These are phyloP conservation scores for Chaetogeoica ovagalla DNA, from an alignment of 2,888 invertebrate genomes.

Conservation along the genomic window DNA sequence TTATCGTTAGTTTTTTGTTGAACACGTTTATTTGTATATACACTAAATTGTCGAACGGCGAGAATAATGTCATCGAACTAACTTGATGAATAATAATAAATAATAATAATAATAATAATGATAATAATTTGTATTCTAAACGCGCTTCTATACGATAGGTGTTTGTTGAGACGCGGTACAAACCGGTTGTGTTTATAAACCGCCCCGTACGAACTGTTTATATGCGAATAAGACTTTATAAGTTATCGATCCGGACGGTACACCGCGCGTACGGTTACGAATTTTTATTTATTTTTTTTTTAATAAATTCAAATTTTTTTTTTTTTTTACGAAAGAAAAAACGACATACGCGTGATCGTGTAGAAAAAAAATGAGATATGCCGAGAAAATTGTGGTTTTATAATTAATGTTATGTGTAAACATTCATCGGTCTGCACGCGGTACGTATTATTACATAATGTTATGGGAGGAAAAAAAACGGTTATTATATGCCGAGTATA, in stretches of 20 bases:
- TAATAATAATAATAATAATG: too few species aligned
- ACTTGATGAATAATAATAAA: slow-evolving; percentile 36
- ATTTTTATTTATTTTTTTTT: slow-evolving; percentile 15
- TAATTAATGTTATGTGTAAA: too few species aligned
- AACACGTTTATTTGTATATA: not conserved
- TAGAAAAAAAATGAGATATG: not conserved
- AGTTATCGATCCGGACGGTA: slow-evolving; percentile 22
- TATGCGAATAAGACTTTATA: not conserved
- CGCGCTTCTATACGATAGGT: not conserved
- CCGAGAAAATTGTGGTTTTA: not conserved
- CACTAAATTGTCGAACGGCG: slow-evolving; percentile 30
- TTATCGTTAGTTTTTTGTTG: too few species aligned
- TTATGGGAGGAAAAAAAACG: too few species aligned
- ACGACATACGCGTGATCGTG: not conserved
- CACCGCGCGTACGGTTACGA: not conserved
- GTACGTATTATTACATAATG: too few species aligned
- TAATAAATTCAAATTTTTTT: slow-evolving; percentile 4
- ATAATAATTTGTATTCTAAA: slow-evolving; percentile 50
- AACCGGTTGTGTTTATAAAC: slow-evolving; percentile 44
- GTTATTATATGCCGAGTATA: too few species aligned
- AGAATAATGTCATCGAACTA: slow-evolving; percentile 44
- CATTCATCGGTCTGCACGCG: too few species aligned
- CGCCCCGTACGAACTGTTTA: not conserved
- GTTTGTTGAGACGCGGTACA: slow-evolving; percentile 23
- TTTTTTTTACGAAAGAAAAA: slow-evolving; percentile 1